Percentiles rank a stretch among this genome's conserved stretches.
phyloP scores from a whole-genome alignment of 2,113 vertebrate genomes.

The Gobius niger region DNA sequence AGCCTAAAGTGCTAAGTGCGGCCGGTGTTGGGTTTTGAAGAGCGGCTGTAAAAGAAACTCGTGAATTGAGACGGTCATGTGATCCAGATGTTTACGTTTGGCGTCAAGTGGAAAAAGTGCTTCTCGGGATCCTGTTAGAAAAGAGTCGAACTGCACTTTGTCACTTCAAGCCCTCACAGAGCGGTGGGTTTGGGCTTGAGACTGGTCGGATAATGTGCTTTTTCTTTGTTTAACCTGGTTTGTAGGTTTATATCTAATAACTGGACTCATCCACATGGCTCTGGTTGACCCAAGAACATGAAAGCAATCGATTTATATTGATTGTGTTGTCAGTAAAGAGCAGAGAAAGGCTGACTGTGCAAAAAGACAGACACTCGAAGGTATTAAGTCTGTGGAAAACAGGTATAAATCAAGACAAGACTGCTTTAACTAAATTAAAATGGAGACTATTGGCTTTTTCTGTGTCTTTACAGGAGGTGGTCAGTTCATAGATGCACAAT shows the following conservation, averaged over 20 bases:
- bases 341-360: constrained; percentile 23
- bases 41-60: neutral
- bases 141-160: neutral
- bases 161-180: constrained; percentile 23
- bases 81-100: constrained; percentile 4
- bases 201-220: too few species aligned
- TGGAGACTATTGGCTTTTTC: neutral
- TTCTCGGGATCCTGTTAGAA: constrained; percentile 1
- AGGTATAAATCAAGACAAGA: constrained; percentile 18
- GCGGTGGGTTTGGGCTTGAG: neutral
- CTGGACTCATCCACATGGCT: too few species aligned
- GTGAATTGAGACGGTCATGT: neutral
- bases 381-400: constrained; percentile 10
- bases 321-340: constrained; percentile 8
- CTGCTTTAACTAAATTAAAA: neutral
- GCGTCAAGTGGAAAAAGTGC: constrained; percentile 13
- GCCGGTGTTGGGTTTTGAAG: neutral
- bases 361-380: neutral
- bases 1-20: neutral
- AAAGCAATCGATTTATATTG: neutral
- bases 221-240: too few species aligned
- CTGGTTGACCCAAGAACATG: too few species aligned
- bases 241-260: too few species aligned
- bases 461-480: neutral
- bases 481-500: too few species aligned